Evolutionary conservation across 1,140 invertebrate genomes (phyloP).

Genomic region (Drosophila truncata): DNA sequence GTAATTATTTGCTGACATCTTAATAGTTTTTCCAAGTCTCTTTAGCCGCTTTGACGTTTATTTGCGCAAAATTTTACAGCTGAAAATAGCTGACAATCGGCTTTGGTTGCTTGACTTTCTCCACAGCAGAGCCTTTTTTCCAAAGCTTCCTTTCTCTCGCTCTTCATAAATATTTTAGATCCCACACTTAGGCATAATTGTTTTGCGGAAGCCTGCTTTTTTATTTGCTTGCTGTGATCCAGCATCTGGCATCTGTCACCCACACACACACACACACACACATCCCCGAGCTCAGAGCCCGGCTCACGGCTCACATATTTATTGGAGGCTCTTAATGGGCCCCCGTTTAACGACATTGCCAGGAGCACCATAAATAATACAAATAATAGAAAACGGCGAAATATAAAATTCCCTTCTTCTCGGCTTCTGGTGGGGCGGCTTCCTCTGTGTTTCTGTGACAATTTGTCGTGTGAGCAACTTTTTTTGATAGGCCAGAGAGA

Average conservation of each 20-base stretch:
- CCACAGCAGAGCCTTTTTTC: not conserved
- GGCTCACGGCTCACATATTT: slow-evolving; percentile 19
- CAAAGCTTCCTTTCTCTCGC: not conserved
- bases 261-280: slow-evolving; percentile 45
- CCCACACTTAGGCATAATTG: slow-evolving; percentile 76
- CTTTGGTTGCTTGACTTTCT: slow-evolving; percentile 24
- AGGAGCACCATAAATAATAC: slow-evolving; percentile 76
- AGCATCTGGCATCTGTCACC: slow-evolving; percentile 67
- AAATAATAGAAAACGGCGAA: slow-evolving; percentile 74
- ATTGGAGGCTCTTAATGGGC: slow-evolving; percentile 63
- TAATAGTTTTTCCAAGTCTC: slow-evolving; percentile 74
- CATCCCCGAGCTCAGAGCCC: not conserved
- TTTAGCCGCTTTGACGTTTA: slow-evolving; percentile 40
- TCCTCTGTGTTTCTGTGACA: slow-evolving; percentile 52
- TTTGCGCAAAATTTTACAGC: slow-evolving; percentile 36
- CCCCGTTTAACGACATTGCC: slow-evolving; percentile 72
- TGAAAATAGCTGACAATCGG: slow-evolving; percentile 31
- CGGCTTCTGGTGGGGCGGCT: slow-evolving; percentile 13
- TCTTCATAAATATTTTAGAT: slow-evolving; percentile 73
- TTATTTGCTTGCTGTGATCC: slow-evolving; percentile 22
- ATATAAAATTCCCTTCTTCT: slow-evolving; percentile 65
- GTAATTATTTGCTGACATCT: slow-evolving; percentile 83
- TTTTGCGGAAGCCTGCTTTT: slow-evolving; percentile 56
- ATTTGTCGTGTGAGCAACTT: slow-evolving; percentile 81
- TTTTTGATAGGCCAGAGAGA: slow-evolving; percentile 65